phyloP scores from a whole-genome alignment of 2,113 vertebrate species.

The Varanus salvator region DNA sequence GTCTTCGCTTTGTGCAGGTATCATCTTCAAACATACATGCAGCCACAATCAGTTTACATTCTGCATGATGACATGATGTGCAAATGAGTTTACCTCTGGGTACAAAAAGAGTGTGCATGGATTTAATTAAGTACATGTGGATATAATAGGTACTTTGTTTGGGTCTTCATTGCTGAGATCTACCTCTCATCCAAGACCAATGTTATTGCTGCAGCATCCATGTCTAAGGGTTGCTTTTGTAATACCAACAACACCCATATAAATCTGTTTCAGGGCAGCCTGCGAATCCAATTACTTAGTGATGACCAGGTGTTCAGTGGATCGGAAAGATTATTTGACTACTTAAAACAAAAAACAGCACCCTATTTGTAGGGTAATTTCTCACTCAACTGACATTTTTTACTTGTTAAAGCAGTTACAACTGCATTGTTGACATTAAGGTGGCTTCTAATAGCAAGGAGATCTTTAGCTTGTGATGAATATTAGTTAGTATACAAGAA shows the following conservation, averaged over 20 bases:
- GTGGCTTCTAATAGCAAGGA: neutral
- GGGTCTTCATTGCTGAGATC: neutral
- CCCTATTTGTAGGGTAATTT: neutral
- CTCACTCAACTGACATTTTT: neutral
- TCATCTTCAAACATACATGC: constrained; percentile 38
- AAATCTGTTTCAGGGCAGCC: neutral
- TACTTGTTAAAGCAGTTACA: neutral
- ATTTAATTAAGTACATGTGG: constrained; percentile 8
- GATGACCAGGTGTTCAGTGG: neutral
- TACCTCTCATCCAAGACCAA: constrained; percentile 14
- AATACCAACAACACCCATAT: neutral
- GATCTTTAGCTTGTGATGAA: neutral
- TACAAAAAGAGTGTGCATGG: constrained; percentile 9
- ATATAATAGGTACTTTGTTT: constrained; percentile 5
- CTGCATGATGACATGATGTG: constrained; percentile 32
- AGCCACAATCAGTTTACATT: constrained; percentile 33
- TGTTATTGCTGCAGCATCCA: constrained; percentile 19
- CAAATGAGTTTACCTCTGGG: constrained; percentile 40
- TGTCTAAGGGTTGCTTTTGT: constrained; percentile 13
- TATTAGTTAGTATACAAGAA: neutral
- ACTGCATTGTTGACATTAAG: neutral
- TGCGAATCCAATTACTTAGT: neutral
- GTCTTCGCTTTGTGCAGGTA: constrained; percentile 18
- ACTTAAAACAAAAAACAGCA: no score
- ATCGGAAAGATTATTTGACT: neutral